Conservation (phyloP, 2,113 vertebrate genomes). For the Stegastes partitus region DNA sequence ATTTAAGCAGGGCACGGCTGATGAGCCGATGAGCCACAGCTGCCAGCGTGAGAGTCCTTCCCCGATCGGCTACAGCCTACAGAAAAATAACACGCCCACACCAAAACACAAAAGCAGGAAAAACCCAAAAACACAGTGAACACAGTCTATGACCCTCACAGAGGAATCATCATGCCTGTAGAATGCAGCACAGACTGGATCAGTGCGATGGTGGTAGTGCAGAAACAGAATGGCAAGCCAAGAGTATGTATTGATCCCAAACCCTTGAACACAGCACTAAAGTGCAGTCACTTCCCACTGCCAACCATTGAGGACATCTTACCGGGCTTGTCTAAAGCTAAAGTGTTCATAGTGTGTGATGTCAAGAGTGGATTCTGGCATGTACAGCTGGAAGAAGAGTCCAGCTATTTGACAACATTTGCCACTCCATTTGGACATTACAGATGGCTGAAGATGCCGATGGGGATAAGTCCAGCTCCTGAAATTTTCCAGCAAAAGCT, state of each 20-base stretch:
- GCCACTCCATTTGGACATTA: constrained; percentile 4
- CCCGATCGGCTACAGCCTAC: too few species aligned
- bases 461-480: constrained; percentile 36
- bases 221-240: constrained; percentile 38
- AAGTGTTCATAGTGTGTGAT: constrained; percentile 45
- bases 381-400: constrained; percentile 43
- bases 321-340: constrained; percentile 26
- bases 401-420: constrained; percentile 40
- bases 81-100: too few species aligned
- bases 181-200: neutral
- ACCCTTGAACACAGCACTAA: constrained; percentile 42
- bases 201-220: constrained; percentile 27
- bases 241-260: constrained; percentile 38
- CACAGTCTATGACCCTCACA: too few species aligned
- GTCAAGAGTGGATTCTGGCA: constrained; percentile 51
- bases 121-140: too few species aligned
- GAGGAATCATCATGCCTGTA: neutral
- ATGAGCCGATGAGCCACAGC: too few species aligned
- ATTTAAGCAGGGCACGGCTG: too few species aligned
- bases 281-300: constrained; percentile 36
- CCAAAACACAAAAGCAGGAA: too few species aligned
- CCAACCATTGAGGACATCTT: constrained; percentile 46
- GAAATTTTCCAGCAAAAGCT: constrained; percentile 48
- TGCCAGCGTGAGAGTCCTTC: too few species aligned
- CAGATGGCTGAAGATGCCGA: constrained; percentile 40